A percentile compares a stretch with the other conserved stretches of the same genome.
Conservation (phyloP, 2,888 invertebrate genomes). For the Dryobotodes eremita region DNA sequence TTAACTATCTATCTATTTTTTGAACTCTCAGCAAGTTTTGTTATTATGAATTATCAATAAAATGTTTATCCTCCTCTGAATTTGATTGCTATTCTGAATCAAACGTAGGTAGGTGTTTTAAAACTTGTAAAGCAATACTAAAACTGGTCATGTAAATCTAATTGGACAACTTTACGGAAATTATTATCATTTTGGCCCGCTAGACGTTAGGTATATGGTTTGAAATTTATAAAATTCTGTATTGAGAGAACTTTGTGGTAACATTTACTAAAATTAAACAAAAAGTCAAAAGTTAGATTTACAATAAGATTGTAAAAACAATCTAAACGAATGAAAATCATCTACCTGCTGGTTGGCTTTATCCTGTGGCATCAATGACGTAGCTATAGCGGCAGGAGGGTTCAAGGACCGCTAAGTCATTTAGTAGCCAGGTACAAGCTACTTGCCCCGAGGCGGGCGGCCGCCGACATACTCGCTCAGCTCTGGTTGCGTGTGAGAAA, state of each 20-base stretch:
- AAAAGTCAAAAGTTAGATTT: neutral
- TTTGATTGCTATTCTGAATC: slow-evolving; percentile 40
- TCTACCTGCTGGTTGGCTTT: slow-evolving; percentile 64
- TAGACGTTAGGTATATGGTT: slow-evolving; percentile 38
- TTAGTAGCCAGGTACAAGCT: slow-evolving; percentile 82
- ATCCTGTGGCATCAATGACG: slow-evolving; percentile 74
- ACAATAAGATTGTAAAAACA: slow-evolving; percentile 20
- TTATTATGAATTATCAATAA: slow-evolving; percentile 14
- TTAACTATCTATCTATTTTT: slow-evolving; percentile 18
- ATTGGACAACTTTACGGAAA: slow-evolving; percentile 65
- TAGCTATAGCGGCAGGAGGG: slow-evolving; percentile 71
- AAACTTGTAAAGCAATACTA: slow-evolving; percentile 55
- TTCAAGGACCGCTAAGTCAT: slow-evolving; percentile 83
- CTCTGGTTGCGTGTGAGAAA: slow-evolving; percentile 78
- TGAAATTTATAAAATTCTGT: slow-evolving; percentile 51
- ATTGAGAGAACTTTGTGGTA: slow-evolving; percentile 9
- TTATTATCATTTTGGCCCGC: slow-evolving; percentile 55
- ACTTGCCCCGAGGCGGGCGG: slow-evolving; percentile 75
- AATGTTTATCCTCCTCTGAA: slow-evolving; percentile 14
- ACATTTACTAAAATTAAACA: slow-evolving; percentile 24
- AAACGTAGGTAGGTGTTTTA: slow-evolving; percentile 37
- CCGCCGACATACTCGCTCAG: slow-evolving; percentile 72
- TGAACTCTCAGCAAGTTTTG: neutral
- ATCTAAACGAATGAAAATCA: slow-evolving; percentile 34
- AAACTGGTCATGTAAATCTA: slow-evolving; percentile 71